Percentiles rank a stretch among this genome's conserved stretches.
These are phyloP conservation scores for Orchesella cincta DNA, from an alignment of 1,140 invertebrate species.

Conservation along the genomic window DNA sequence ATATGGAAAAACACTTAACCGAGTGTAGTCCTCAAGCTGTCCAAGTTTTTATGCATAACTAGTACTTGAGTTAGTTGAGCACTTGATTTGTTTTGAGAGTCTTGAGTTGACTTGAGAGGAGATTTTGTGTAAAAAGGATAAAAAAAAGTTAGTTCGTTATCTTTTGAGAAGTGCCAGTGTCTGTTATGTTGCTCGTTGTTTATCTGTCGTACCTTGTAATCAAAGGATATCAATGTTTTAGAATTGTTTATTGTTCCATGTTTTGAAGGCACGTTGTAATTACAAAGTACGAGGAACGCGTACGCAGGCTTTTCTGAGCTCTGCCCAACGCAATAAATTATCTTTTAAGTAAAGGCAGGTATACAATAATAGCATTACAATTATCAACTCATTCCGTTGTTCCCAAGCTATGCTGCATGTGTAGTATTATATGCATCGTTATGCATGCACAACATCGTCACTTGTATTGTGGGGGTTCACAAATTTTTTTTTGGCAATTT, in stretches of 20 bases:
- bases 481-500: too few species aligned
- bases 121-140: not conserved
- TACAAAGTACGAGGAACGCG: slow-evolving; percentile 1
- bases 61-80: too few species aligned
- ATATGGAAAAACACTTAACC: too few species aligned
- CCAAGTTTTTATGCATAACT: too few species aligned
- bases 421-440: too few species aligned
- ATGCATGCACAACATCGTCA: too few species aligned
- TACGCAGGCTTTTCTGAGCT: not conserved
- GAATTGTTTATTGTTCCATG: slow-evolving; percentile 23
- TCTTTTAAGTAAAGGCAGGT: slow-evolving; percentile 15
- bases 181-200: not conserved
- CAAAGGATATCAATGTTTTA: not conserved
- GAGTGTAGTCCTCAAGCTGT: too few species aligned
- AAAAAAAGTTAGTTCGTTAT: not conserved
- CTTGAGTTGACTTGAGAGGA: not conserved
- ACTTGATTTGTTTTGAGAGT: not conserved
- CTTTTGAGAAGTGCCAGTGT: not conserved
- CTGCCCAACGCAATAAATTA: slow-evolving; percentile 5
- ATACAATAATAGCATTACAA: too few species aligned
- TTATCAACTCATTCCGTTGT: not conserved
- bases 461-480: too few species aligned
- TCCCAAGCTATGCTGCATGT: too few species aligned
- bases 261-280: slow-evolving; percentile 20
- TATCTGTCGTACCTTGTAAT: slow-evolving; percentile 17